Percentiles rank a stretch among this genome's conserved stretches.
phyloP scores from a whole-genome alignment of 2,797 vertebrate species.

The Thunnus albacares region DNA sequence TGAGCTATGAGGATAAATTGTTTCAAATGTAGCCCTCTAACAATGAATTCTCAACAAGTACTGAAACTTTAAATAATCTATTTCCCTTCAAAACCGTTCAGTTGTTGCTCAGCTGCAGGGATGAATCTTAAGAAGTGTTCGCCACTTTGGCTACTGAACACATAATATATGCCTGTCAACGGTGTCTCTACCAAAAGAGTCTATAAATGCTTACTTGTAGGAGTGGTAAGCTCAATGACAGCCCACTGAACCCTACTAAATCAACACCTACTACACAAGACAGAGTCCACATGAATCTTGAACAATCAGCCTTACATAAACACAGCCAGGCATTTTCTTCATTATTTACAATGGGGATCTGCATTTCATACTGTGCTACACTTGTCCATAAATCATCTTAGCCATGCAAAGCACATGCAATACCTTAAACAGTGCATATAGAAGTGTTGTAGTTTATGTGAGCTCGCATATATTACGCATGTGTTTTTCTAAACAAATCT shows the following conservation, averaged over 20 bases:
- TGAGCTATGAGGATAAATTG: neutral
- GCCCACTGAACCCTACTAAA: constrained; percentile 53
- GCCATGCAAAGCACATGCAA: constrained; percentile 34
- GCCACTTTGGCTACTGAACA: constrained; percentile 32
- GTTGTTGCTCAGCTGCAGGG: constrained; percentile 18
- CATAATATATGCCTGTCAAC: constrained; percentile 65
- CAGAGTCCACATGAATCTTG: constrained; percentile 45
- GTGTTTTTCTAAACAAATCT: constrained; percentile 13
- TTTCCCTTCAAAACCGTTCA: neutral
- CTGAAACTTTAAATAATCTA: neutral
- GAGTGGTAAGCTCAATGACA: constrained; percentile 56
- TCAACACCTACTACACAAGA: constrained; percentile 52
- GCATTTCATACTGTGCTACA: constrained; percentile 24
- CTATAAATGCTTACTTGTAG: constrained; percentile 61
- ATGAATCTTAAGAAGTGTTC: constrained; percentile 22
- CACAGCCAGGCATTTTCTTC: constrained; percentile 41
- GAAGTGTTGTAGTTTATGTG: constrained; percentile 12
- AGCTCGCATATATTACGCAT: constrained; percentile 24
- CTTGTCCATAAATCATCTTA: constrained; percentile 41
- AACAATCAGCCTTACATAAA: constrained; percentile 52
- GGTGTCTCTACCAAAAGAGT: constrained; percentile 50
- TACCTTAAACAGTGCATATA: constrained; percentile 18
- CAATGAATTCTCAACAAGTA: neutral
- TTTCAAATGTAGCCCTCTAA: constrained; percentile 6
- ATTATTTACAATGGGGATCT: constrained; percentile 44